Evolutionary conservation across 1,140 invertebrate genomes (phyloP).

Genomic region (Nebria ingens): DNA sequence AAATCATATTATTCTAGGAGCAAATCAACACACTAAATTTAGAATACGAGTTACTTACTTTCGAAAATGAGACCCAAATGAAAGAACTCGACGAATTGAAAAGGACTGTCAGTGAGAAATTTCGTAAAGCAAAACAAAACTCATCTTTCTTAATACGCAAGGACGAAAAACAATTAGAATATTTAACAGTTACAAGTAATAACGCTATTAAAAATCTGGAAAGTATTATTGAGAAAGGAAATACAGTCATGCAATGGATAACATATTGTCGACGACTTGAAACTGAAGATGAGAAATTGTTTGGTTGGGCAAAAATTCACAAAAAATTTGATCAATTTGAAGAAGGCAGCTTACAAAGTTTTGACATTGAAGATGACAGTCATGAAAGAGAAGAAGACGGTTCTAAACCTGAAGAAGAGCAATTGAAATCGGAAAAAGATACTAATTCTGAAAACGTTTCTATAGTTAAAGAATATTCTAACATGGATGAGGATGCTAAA

Average conservation of each 20-base stretch:
- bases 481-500: not conserved
- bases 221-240: slow-evolving; percentile 18
- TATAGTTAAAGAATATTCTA: not conserved
- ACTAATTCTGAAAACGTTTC: too few species aligned
- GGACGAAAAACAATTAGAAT: slow-evolving; percentile 24
- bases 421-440: too few species aligned
- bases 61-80: slow-evolving; percentile 9
- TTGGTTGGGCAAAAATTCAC: slow-evolving; percentile 5
- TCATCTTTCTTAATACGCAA: not conserved
- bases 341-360: too few species aligned
- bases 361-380: slow-evolving; percentile 10
- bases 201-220: slow-evolving; percentile 19
- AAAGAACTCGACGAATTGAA: slow-evolving; percentile 5
- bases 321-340: slow-evolving; percentile 4
- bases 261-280: slow-evolving; percentile 26
- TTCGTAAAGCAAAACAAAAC: slow-evolving; percentile 1
- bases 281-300: slow-evolving; percentile 23
- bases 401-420: not conserved
- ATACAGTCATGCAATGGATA: slow-evolving; percentile 21
- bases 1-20: slow-evolving; percentile 10
- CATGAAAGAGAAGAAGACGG: slow-evolving; percentile 3
- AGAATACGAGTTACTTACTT: slow-evolving; percentile 1
- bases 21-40: slow-evolving; percentile 15
- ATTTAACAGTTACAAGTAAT: slow-evolving; percentile 20
- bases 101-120: slow-evolving; percentile 2